Conservation (phyloP, 2,797 vertebrate genomes). For the Crypturellus tataupa region DNA sequence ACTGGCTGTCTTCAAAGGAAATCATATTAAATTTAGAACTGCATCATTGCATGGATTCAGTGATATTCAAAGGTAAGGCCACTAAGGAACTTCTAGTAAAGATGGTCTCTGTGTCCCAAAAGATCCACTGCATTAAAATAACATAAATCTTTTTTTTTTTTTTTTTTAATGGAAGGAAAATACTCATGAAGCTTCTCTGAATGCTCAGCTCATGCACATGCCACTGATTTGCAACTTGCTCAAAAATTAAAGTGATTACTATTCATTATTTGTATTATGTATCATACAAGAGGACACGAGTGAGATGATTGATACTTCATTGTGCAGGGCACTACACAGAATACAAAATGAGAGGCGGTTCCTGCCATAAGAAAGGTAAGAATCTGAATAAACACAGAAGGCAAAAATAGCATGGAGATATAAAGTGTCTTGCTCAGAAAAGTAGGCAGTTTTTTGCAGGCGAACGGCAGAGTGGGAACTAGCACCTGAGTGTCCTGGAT, state of each 20-base stretch:
- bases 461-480: not conserved
- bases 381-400: not conserved
- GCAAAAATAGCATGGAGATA: not conserved
- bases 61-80: not conserved
- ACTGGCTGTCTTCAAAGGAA: not conserved
- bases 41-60: not conserved
- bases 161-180: not conserved
- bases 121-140: not conserved
- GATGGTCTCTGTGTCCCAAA: not conserved
- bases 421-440: not conserved
- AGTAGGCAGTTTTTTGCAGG: not conserved
- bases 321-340: not conserved
- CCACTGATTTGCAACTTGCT: not conserved
- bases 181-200: not conserved
- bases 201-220: not conserved
- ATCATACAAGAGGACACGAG: not conserved
- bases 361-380: not conserved
- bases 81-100: not conserved
- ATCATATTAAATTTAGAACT: not conserved
- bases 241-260: not conserved
- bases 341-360: not conserved
- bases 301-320: not conserved
- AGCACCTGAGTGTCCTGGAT: not conserved
- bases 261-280: not conserved
- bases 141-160: not conserved